Percentiles rank a stretch among this genome's conserved stretches.
Evolutionary conservation across 2,888 invertebrate species (phyloP).

Genomic region (Nomada fucata): DNA sequence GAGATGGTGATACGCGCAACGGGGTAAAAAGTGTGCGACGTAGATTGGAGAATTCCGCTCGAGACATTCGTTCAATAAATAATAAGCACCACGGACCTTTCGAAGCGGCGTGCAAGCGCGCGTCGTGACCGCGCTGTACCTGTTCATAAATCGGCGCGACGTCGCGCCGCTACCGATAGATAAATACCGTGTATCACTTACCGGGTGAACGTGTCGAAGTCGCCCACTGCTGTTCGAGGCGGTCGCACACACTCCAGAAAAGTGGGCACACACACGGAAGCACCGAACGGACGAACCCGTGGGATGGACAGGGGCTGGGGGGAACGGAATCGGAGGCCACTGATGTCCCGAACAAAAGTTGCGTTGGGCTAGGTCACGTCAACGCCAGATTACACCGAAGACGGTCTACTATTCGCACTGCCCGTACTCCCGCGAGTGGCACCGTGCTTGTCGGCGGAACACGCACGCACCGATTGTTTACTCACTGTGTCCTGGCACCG

Average conservation of each 20-base stretch:
- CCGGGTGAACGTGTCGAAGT: constrained; percentile 39
- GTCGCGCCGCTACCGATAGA: constrained; percentile 16
- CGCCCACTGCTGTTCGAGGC: background rate
- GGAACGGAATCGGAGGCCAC: constrained; percentile 32
- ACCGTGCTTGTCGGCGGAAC: constrained; percentile 33
- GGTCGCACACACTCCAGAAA: constrained; percentile 48
- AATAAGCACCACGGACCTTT: background rate
- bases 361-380: constrained; percentile 72
- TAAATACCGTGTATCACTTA: constrained; percentile 51
- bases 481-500: constrained; percentile 37
- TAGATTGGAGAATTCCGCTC: no score
- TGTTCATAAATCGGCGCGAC: constrained; percentile 42
- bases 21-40: no score
- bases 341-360: constrained; percentile 67
- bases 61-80: background rate
- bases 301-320: background rate
- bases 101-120: background rate
- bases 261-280: constrained; percentile 52
- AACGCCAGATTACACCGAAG: constrained; percentile 70
- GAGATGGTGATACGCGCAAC: no score
- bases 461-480: constrained; percentile 42
- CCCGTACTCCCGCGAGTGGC: constrained; percentile 18
- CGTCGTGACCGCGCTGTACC: background rate
- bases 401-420: constrained; percentile 66
- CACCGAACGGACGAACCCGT: constrained; percentile 6